These are phyloP conservation scores for Addax nasomaculatus DNA, from an alignment of 2,113 vertebrate genomes.

Conservation along the genomic window DNA sequence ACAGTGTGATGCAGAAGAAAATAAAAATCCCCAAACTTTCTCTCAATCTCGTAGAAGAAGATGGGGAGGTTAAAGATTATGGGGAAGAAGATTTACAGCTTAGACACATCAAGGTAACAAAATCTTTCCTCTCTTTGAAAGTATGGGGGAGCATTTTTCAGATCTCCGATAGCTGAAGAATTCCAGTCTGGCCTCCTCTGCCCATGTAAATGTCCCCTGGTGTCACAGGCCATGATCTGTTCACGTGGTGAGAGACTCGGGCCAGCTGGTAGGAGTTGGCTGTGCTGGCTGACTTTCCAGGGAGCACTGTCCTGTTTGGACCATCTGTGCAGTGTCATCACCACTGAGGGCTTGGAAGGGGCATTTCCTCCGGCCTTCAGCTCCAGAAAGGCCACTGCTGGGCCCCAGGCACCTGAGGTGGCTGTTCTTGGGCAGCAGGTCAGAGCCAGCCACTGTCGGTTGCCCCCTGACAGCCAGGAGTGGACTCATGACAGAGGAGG, in stretches of 20 bases:
- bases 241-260: neutral
- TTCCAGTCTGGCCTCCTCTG: constrained; percentile 24
- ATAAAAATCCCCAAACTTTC: constrained; percentile 99
- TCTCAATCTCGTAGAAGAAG: constrained; percentile 91
- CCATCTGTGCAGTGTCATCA: neutral
- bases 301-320: neutral
- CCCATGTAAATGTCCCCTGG: neutral
- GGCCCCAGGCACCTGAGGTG: neutral
- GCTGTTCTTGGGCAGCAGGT: constrained; percentile 25
- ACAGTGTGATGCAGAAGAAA: constrained; percentile 99
- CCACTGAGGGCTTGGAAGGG: neutral
- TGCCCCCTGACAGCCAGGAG: neutral
- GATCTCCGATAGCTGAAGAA: constrained; percentile 24
- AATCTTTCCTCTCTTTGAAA: constrained; percentile 59
- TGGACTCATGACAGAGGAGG: neutral
- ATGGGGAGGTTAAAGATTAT: constrained; percentile 91
- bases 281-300: constrained; percentile 14
- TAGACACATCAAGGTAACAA: constrained; percentile 97
- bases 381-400: constrained; percentile 17
- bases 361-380: neutral
- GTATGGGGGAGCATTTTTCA: constrained; percentile 35
- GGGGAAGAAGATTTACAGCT: constrained; percentile 94
- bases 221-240: neutral
- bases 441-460: neutral
- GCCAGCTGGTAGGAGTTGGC: neutral